Base-by-base conservation (phyloP, 2,797 vertebrate species). In the Enteromius thamalakanensis region DNA sequence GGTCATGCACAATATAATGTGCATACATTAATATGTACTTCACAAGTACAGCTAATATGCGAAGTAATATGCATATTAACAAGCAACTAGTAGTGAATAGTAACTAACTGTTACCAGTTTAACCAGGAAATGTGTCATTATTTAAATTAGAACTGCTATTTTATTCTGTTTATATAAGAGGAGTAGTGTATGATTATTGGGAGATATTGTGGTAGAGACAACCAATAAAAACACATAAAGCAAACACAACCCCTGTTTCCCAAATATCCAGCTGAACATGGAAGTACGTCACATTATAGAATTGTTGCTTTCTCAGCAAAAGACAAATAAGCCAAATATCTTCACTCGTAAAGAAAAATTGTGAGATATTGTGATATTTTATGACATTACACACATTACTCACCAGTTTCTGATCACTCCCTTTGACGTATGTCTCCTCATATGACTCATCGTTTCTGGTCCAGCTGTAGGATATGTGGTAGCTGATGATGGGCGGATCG, bases 401-500 rank as follows among this genome's bases (percentile, higher is more conserved):
- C 93, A 99, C 97, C 97, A 98, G 93, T 89, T 96, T 97, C 90
- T 97, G 97, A 91, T 96, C 95, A 76, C 96, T 96, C 80, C 97
- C 96, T 79, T 97, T 98, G 6, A 96, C 94, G 85, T 97, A 97
- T 0, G 96, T 98, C 91, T 98, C 97, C 90, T 99, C 98, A 53
- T 97, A 98, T 88, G 97, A 96, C 7, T 97, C 97, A 53, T 99
- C 97, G 0, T 98, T 97, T 92, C 96, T 96, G 67, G 96, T 96
- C 97, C 97, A 99, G 94, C 98, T 99, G 89, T 98, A 99, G 74
- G 97, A 98, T 87, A 99, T 95, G 93, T 97, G 94, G 92, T 97
- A 98, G 93, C 96, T 97, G 90, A 97, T 95, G 92, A 99, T 97
- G 0, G 98, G 97, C 0, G 97, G 97, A 84, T 98, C 97, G 91